Percentiles rank a stretch among this genome's conserved stretches.
phyloP scores from a whole-genome alignment of 1,140 invertebrate genomes.

The Gerris buenoi region DNA sequence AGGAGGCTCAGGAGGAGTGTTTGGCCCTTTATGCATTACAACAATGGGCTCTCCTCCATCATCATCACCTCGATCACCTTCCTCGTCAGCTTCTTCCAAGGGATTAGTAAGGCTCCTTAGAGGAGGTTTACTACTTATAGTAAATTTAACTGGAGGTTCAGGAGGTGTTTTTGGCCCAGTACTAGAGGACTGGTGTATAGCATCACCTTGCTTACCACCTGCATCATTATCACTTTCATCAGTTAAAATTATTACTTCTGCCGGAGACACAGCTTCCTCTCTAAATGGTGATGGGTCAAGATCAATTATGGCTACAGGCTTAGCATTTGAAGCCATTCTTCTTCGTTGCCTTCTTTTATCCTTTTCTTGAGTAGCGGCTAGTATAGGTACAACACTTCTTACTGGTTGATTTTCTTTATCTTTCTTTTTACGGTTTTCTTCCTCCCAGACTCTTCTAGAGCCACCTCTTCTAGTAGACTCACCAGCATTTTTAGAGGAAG shows the following conservation, averaged over 20 bases:
- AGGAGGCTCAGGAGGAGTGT: slow-evolving; percentile 46
- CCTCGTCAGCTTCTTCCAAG: slow-evolving; percentile 36
- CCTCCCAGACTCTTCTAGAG: slow-evolving; percentile 30
- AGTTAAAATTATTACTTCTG: slow-evolving; percentile 63
- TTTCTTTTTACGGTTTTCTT: slow-evolving; percentile 34
- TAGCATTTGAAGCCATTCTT: slow-evolving; percentile 25
- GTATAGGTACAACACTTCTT: slow-evolving; percentile 29
- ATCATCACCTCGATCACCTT: slow-evolving; percentile 23
- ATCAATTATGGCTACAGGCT: slow-evolving; percentile 71
- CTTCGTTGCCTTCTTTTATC: slow-evolving; percentile 10
- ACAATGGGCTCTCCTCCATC: slow-evolving; percentile 33
- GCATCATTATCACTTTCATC: slow-evolving; percentile 52
- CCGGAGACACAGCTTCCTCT: slow-evolving; percentile 58
- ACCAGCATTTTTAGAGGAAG: slow-evolving; percentile 33
- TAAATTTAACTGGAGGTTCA: slow-evolving; percentile 54
- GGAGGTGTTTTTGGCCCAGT: slow-evolving; percentile 55
- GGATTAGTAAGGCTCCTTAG: slow-evolving; percentile 42
- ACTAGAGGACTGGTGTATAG: slow-evolving; percentile 16
- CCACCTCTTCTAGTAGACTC: slow-evolving; percentile 9
- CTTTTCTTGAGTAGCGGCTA: slow-evolving; percentile 6
- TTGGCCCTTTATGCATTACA: slow-evolving; percentile 37
- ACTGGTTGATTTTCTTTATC: slow-evolving; percentile 34
- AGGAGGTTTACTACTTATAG: slow-evolving; percentile 42
- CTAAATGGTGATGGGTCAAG: slow-evolving; percentile 67
- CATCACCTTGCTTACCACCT: slow-evolving; percentile 13